Conservation (phyloP, 2,888 invertebrate species). For the Noctua janthe region DNA sequence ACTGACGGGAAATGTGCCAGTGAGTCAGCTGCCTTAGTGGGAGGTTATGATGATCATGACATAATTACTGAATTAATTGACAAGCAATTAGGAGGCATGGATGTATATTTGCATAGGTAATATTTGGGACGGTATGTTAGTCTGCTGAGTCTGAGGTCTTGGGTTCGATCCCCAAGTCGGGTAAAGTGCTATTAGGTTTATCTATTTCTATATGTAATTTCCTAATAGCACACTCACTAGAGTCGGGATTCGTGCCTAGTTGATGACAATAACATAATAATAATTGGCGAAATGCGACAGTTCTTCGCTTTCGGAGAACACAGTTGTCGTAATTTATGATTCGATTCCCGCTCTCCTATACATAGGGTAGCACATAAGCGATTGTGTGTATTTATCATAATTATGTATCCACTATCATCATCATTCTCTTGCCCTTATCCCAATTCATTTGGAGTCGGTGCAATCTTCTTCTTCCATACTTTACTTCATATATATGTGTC, state of each 20-base stretch:
- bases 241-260: background rate
- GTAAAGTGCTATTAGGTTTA: background rate
- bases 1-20: background rate
- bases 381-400: background rate
- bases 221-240: background rate
- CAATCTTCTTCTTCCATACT: too few species aligned
- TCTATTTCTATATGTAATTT: background rate
- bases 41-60: conserved; percentile 13
- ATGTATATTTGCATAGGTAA: conserved; percentile 3
- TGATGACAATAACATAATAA: background rate
- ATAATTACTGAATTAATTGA: background rate
- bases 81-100: background rate
- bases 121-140: background rate
- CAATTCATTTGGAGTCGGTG: too few species aligned
- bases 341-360: background rate
- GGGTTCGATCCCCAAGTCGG: background rate
- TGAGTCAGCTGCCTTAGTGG: conserved; percentile 33
- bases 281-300: background rate
- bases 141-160: background rate
- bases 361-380: too few species aligned
- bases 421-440: too few species aligned
- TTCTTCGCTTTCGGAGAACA: background rate
- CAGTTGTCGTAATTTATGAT: background rate
- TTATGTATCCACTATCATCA: background rate
- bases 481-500: too few species aligned